These are phyloP conservation scores for Chymomyza amoena DNA, from an alignment of 2,888 invertebrate species.

Conservation along the genomic window DNA sequence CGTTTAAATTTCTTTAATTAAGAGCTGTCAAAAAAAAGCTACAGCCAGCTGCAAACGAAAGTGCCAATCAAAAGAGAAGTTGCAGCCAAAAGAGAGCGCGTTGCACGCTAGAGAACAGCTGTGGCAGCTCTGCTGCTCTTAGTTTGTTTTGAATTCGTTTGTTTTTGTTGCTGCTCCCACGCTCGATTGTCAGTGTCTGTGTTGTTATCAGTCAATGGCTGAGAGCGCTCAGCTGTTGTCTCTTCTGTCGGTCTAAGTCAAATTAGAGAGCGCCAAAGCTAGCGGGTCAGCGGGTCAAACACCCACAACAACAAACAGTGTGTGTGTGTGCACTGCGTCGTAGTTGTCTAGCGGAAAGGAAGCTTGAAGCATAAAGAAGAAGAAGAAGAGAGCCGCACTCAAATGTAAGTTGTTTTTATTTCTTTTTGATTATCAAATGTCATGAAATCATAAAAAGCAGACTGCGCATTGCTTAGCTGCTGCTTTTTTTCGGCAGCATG, in stretches of 20 bases:
- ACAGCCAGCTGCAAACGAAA: background rate
- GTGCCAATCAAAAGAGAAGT: background rate
- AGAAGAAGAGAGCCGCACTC: background rate
- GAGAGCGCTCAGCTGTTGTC: background rate
- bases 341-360: background rate
- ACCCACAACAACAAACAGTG: background rate
- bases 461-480: too few species aligned
- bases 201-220: slow-evolving; percentile 2
- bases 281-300: background rate
- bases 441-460: too few species aligned
- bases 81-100: too few species aligned
- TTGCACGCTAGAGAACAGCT: slow-evolving; percentile 1
- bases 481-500: too few species aligned
- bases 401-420: background rate
- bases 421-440: background rate
- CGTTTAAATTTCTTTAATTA: background rate
- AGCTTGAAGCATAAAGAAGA: background rate
- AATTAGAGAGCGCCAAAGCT: background rate
- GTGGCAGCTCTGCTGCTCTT: background rate
- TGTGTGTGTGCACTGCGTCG: background rate
- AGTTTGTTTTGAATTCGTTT: background rate
- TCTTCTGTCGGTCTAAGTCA: background rate
- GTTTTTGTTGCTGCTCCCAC: background rate
- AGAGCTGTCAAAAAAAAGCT: background rate
- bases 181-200: background rate